Conservation (phyloP, 2,888 invertebrate species). For the Gandaritis pyraliata region DNA sequence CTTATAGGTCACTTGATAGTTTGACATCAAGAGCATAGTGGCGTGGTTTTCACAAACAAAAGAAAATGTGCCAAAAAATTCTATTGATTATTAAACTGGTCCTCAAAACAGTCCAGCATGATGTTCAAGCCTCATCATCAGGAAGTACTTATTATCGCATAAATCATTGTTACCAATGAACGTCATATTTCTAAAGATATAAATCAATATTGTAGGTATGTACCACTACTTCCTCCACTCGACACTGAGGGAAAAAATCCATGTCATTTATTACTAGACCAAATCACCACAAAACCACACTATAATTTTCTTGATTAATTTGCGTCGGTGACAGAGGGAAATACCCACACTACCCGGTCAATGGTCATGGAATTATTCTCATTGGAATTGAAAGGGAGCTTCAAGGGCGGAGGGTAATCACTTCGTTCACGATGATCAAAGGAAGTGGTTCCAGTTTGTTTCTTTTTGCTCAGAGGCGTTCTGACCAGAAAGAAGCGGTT, state of each 20-base stretch:
- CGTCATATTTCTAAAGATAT: too few species aligned
- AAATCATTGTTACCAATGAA: too few species aligned
- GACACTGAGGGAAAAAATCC: not conserved
- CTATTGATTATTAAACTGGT: too few species aligned
- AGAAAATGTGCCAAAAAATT: not conserved
- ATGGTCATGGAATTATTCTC: constrained; percentile 6
- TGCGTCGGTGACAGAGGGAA: constrained; percentile 15
- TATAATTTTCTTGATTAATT: constrained; percentile 14
- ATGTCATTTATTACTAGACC: not conserved
- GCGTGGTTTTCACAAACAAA: not conserved
- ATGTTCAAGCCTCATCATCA: too few species aligned
- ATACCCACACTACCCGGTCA: constrained; percentile 6
- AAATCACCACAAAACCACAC: constrained; percentile 6
- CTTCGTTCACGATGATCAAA: not conserved
- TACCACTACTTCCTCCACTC: too few species aligned
- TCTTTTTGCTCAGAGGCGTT: constrained; percentile 1
- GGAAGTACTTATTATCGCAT: too few species aligned
- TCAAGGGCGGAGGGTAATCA: constrained; percentile 9
- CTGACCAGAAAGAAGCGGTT: not conserved
- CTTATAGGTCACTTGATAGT: constrained; percentile 14
- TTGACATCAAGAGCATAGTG: not conserved
- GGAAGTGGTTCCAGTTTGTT: not conserved
- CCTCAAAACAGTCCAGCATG: too few species aligned
- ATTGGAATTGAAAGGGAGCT: constrained; percentile 15
- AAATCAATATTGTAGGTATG: too few species aligned